Conservation (phyloP, 2,797 vertebrate species). For the Aldrovandia affinis region DNA sequence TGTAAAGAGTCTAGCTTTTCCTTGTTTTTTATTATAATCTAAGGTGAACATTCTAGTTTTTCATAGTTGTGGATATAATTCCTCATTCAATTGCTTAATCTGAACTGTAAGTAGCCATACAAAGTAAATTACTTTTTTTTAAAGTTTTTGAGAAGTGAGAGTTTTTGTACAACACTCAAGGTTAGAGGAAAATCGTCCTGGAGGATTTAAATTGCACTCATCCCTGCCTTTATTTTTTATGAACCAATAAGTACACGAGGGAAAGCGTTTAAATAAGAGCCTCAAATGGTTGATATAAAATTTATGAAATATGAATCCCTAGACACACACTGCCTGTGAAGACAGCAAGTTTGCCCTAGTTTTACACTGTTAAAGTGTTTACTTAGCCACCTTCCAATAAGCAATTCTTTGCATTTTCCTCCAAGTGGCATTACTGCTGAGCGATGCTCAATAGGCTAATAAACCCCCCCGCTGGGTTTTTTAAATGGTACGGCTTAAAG, state of each 20-base stretch:
- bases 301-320: background rate
- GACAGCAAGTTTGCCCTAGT: constrained; percentile 5
- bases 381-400: background rate
- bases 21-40: background rate
- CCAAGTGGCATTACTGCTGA: background rate
- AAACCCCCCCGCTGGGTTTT: background rate
- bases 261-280: background rate
- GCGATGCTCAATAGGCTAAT: background rate
- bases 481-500: background rate
- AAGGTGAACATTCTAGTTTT: background rate
- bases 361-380: background rate
- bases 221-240: background rate
- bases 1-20: background rate
- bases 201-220: background rate
- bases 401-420: background rate
- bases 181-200: background rate
- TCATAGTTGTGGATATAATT: background rate
- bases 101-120: background rate
- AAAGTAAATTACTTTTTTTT: background rate
- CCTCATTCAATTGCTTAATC: background rate
- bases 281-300: background rate
- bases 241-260: background rate
- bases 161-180: background rate
- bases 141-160: background rate
- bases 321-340: background rate